Percentiles rank a stretch among this genome's conserved stretches.
These are phyloP conservation scores for Drosophila miranda DNA, from an alignment of 1,140 invertebrate genomes.

Conservation along the genomic window DNA sequence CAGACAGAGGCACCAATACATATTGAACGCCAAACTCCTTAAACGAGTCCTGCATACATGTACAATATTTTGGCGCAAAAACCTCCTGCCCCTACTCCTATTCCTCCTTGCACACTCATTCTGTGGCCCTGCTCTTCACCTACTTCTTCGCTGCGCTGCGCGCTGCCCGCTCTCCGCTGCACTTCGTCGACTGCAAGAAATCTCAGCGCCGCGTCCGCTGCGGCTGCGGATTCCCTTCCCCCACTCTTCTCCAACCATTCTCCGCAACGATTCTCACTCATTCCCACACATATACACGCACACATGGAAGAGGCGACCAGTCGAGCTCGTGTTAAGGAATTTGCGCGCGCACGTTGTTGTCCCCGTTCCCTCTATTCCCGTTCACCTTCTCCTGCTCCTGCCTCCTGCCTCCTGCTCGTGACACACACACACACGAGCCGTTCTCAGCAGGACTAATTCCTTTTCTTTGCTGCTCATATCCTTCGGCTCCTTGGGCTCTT, in stretches of 20 bases:
- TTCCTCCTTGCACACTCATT: constrained; percentile 58
- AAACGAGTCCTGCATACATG: constrained; percentile 63
- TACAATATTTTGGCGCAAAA: constrained; percentile 72
- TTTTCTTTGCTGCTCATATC: constrained; percentile 61
- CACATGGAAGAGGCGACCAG: background rate
- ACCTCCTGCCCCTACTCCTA: constrained; percentile 34
- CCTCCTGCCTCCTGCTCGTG: constrained; percentile 42
- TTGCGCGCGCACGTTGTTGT: constrained; percentile 69
- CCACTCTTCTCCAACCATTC: constrained; percentile 23
- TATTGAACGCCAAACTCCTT: constrained; percentile 18
- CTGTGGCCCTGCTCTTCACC: constrained; percentile 65
- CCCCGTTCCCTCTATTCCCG: constrained; percentile 31
- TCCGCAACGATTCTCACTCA: background rate
- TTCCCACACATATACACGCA: constrained; percentile 1
- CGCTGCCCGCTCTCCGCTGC: constrained; percentile 15
- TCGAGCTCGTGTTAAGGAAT: constrained; percentile 73
- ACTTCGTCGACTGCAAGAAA: constrained; percentile 53
- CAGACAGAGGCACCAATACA: constrained; percentile 6
- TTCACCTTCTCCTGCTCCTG: constrained; percentile 38
- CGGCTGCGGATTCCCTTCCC: constrained; percentile 22
- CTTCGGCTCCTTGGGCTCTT: constrained; percentile 45
- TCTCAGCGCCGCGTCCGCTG: constrained; percentile 55
- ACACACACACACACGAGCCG: constrained; percentile 54
- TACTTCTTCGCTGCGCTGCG: constrained; percentile 53
- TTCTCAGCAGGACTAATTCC: constrained; percentile 71